phyloP scores from a whole-genome alignment of 2,113 vertebrate genomes.

The Colius striatus region DNA sequence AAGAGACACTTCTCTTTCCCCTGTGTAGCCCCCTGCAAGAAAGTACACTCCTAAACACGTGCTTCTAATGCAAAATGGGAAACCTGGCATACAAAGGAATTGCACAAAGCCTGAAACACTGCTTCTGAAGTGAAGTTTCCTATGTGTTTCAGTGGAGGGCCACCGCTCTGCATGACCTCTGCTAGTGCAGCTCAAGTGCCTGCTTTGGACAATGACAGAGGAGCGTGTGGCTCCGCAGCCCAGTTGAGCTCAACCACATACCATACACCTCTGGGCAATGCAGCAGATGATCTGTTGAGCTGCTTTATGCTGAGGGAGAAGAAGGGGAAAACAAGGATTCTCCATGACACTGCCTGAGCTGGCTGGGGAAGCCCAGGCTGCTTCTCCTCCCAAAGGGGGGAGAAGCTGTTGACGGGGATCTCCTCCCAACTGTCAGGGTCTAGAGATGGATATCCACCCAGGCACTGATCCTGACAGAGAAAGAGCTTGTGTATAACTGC shows the following conservation, averaged over 20 bases:
- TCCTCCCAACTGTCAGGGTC: background rate
- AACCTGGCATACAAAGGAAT: background rate
- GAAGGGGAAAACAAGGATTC: background rate
- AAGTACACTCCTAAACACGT: background rate
- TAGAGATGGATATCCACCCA: background rate
- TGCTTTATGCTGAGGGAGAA: background rate
- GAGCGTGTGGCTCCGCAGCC: background rate
- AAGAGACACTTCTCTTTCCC: background rate
- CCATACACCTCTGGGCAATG: background rate
- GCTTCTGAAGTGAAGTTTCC: background rate
- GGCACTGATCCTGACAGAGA: background rate
- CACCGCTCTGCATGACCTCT: background rate
- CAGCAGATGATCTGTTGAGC: background rate
- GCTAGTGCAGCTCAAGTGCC: background rate
- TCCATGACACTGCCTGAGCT: fast-evolving
- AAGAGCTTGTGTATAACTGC: fast-evolving
- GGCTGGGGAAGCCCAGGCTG: background rate
- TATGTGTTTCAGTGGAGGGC: background rate
- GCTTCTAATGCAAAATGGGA: background rate
- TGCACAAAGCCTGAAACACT: background rate
- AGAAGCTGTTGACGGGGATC: background rate
- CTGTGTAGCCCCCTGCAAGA: background rate
- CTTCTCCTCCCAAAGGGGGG: background rate
- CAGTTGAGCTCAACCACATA: background rate
- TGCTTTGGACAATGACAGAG: background rate